These are phyloP conservation scores for Haliaeetus leucogaster DNA, from an alignment of 2,113 vertebrate genomes.

Conservation along the genomic window DNA sequence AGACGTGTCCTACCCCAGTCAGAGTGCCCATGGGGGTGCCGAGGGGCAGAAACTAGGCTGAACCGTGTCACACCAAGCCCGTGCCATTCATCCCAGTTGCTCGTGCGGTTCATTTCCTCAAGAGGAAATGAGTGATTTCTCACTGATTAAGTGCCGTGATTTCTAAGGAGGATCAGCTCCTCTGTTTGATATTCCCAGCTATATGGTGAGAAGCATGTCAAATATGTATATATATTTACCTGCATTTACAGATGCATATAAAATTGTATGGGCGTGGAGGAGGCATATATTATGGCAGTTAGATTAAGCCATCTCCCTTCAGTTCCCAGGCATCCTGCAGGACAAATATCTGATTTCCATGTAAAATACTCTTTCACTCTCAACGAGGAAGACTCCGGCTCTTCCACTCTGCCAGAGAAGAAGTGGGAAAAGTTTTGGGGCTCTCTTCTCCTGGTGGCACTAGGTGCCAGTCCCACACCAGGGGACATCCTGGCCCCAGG, in stretches of 20 bases:
- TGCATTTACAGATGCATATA: background rate
- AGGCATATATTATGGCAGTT: background rate
- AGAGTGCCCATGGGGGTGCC: rapidly evolving
- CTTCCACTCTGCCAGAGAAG: background rate
- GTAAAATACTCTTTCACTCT: background rate
- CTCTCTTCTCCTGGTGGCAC: background rate
- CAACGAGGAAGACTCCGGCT: background rate
- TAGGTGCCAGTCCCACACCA: background rate
- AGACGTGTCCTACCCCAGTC: background rate
- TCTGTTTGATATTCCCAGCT: background rate
- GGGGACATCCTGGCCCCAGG: background rate
- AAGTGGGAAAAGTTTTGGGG: background rate
- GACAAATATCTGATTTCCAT: background rate
- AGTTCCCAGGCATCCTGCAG: background rate
- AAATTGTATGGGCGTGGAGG: background rate
- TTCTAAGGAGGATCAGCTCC: background rate
- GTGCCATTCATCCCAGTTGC: background rate
- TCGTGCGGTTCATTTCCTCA: background rate
- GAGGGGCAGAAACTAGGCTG: background rate
- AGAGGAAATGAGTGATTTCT: too few relatives aligned
- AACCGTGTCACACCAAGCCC: background rate
- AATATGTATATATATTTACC: background rate
- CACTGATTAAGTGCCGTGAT: rapidly evolving
- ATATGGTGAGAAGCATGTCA: background rate
- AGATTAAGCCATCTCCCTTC: background rate